Evolutionary conservation across 2,888 invertebrate species (phyloP).

Genomic region (Dryococelus australis): DNA sequence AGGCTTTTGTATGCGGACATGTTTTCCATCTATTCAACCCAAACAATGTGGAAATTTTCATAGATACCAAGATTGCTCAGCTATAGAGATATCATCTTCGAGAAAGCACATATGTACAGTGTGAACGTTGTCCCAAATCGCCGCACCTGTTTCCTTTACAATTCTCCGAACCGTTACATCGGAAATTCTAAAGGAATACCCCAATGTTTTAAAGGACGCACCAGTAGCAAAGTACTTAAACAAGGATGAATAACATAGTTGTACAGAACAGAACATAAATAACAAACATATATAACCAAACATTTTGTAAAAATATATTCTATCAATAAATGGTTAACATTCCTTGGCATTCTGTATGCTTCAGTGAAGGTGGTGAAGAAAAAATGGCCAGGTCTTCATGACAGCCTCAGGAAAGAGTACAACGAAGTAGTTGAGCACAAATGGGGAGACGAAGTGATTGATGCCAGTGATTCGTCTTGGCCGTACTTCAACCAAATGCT

Average conservation of each 20-base stretch:
- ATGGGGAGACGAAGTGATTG: too few relatives aligned
- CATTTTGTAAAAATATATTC: not conserved
- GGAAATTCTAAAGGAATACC: constrained; percentile 22
- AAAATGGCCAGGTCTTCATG: not conserved
- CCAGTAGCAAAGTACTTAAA: not conserved
- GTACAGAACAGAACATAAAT: not conserved
- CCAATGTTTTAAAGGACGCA: too few relatives aligned
- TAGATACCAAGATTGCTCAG: constrained; percentile 5
- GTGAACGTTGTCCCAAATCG: not conserved
- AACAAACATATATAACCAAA: not conserved
- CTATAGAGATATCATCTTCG: constrained; percentile 11
- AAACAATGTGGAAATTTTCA: constrained; percentile 35
- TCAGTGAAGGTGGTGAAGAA: not conserved
- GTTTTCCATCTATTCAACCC: constrained; percentile 19
- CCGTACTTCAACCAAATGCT: not conserved
- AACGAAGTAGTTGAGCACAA: not conserved
- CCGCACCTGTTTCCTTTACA: constrained; percentile 26
- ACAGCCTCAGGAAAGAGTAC: not conserved
- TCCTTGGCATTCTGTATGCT: not conserved
- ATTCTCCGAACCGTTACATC: not conserved
- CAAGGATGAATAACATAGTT: not conserved
- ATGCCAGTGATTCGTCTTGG: not conserved
- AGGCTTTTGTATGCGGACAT: constrained; percentile 27
- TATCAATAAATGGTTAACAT: not conserved
- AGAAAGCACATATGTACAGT: not conserved